Percentiles rank a stretch among this genome's conserved stretches.
These are phyloP conservation scores for Agraylea sexmaculata DNA, from an alignment of 1,140 invertebrate genomes.

Conservation along the genomic window DNA sequence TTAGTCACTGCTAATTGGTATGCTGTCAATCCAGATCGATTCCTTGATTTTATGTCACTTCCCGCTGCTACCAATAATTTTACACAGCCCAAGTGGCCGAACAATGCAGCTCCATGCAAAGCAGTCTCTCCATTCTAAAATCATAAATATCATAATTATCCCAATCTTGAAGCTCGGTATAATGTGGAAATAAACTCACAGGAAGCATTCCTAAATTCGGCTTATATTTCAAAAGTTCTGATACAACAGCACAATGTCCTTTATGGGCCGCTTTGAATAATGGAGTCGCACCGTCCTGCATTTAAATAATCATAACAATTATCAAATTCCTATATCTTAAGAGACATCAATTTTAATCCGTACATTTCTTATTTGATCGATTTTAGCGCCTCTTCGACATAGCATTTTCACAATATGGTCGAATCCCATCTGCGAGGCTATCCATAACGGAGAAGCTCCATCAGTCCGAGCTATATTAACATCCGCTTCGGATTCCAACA, in stretches of 20 bases:
- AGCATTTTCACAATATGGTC: slow-evolving; percentile 67
- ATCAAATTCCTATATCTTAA: neutral
- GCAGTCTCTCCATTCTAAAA: slow-evolving; percentile 81
- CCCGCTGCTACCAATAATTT: slow-evolving; percentile 63
- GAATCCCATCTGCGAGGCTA: slow-evolving; percentile 87
- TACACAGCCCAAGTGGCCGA: slow-evolving; percentile 70
- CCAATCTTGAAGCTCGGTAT: neutral
- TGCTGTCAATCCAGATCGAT: slow-evolving; percentile 57
- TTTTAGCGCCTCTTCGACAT: slow-evolving; percentile 60
- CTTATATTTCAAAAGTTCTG: slow-evolving; percentile 70
- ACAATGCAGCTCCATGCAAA: slow-evolving; percentile 79
- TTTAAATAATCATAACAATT: slow-evolving; percentile 19
- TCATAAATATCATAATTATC: slow-evolving; percentile 8
- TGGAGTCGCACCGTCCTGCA: slow-evolving; percentile 79
- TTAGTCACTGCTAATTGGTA: slow-evolving; percentile 49
- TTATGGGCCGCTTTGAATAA: slow-evolving; percentile 90
- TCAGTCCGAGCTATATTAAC: slow-evolving; percentile 62
- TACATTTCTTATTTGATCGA: slow-evolving; percentile 72
- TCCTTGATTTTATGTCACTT: slow-evolving; percentile 52
- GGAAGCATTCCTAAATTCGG: slow-evolving; percentile 69
- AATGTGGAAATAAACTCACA: slow-evolving; percentile 41
- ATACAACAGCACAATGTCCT: slow-evolving; percentile 76
- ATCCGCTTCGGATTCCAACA: slow-evolving; percentile 57
- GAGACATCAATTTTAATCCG: slow-evolving; percentile 20
- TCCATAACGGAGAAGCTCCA: slow-evolving; percentile 83